Conservation (phyloP, 1,140 invertebrate genomes). For the Penaeus chinensis region DNA sequence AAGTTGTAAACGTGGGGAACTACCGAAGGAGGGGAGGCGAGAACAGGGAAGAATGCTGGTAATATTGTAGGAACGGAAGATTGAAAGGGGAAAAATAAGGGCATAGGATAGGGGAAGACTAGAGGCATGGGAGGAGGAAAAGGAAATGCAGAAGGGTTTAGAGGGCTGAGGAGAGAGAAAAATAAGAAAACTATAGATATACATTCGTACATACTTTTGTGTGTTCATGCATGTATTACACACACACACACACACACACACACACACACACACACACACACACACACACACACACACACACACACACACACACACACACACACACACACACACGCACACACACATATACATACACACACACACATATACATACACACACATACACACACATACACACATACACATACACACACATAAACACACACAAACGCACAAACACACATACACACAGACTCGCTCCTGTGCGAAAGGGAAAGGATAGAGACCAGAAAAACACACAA, state of each 20-base stretch:
- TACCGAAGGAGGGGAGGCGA: conserved; percentile 20
- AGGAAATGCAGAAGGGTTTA: background rate
- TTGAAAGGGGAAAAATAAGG: background rate
- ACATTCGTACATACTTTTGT: background rate
- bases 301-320: no score
- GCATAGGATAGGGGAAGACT: background rate
- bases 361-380: no score
- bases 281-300: no score
- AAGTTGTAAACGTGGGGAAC: background rate
- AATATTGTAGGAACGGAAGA: conserved; percentile 1
- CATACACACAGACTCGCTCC: no score
- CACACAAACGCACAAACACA: no score
- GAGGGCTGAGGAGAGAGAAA: background rate
- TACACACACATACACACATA: no score
- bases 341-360: no score
- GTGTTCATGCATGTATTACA: background rate
- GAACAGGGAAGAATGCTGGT: conserved; percentile 11
- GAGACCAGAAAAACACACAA: no score
- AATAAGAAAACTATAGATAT: background rate
- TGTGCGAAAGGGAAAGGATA: no score
- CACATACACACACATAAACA: no score
- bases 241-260: background rate
- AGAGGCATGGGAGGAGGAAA: background rate
- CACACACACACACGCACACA: no score
- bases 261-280: background rate